Conservation (phyloP, 2,113 vertebrate genomes). For the Rhea pennata region DNA sequence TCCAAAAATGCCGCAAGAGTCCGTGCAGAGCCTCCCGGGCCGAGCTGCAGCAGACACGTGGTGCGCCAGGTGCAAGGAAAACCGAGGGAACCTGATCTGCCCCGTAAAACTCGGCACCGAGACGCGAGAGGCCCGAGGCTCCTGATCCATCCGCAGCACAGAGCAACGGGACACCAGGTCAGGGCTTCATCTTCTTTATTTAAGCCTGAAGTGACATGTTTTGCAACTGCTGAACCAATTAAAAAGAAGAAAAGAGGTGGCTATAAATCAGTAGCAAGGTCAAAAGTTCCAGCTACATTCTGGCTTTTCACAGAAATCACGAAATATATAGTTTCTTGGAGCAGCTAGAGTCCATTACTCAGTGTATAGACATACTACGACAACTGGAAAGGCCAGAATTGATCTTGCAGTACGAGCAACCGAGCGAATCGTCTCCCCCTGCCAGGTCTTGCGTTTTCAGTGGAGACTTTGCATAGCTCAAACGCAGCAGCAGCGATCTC, state of each 20-base stretch:
- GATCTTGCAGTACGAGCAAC: not conserved
- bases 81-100: accelerated
- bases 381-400: not conserved
- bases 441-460: not conserved
- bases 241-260: not conserved
- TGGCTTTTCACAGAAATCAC: not conserved
- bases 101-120: accelerated
- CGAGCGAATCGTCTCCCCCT: not conserved
- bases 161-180: not conserved
- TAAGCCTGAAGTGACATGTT: accelerated
- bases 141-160: accelerated
- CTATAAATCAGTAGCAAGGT: not conserved
- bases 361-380: not conserved
- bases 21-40: not conserved
- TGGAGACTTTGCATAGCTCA: not conserved
- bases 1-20: not conserved
- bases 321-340: not conserved
- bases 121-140: not conserved
- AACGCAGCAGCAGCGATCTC: not conserved
- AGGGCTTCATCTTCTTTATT: not conserved
- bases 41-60: not conserved
- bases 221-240: not conserved
- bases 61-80: not conserved
- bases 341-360: not conserved
- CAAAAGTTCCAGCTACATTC: not conserved